Evolutionary conservation across 2,888 invertebrate species (phyloP).

Genomic region (Exocentrus adspersus): DNA sequence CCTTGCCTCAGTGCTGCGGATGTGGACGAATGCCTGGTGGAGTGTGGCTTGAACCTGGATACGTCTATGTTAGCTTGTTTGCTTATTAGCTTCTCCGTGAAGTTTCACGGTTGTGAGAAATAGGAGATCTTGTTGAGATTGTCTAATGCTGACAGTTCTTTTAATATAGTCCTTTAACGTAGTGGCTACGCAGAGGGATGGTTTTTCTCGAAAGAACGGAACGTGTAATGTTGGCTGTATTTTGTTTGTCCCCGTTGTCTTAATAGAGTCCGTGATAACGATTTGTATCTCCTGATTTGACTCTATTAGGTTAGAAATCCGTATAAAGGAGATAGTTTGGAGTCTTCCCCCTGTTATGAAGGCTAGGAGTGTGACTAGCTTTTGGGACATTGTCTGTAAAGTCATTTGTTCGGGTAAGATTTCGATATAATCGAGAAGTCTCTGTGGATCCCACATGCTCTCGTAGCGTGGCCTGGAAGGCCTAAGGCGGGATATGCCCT

Average conservation of each 20-base stretch:
- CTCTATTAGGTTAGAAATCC: slow-evolving; percentile 24
- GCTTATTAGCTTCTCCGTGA: background rate
- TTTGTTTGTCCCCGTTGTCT: background rate
- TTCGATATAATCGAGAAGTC: slow-evolving; percentile 33
- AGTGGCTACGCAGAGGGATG: background rate
- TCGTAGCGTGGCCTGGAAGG: slow-evolving; percentile 38
- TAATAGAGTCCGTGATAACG: background rate
- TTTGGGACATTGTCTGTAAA: slow-evolving; percentile 31
- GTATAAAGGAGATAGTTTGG: slow-evolving; percentile 42
- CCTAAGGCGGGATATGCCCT: slow-evolving; percentile 37
- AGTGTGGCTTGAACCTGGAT: background rate
- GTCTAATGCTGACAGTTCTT: background rate
- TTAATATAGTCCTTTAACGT: background rate
- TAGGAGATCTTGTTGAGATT: background rate
- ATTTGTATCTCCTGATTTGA: slow-evolving; percentile 10
- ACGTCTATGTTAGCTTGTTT: background rate
- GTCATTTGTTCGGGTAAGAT: background rate
- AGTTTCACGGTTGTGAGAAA: background rate
- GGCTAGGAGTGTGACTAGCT: slow-evolving; percentile 43
- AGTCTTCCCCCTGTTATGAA: slow-evolving; percentile 43
- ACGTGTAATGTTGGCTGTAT: background rate
- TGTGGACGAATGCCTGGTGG: background rate
- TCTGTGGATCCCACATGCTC: slow-evolving; percentile 41
- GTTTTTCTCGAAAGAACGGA: background rate
- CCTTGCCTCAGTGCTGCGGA: too few species aligned